Evolutionary conservation across 2,797 vertebrate species (phyloP).

Genomic region (Jordanella pulchra): DNA sequence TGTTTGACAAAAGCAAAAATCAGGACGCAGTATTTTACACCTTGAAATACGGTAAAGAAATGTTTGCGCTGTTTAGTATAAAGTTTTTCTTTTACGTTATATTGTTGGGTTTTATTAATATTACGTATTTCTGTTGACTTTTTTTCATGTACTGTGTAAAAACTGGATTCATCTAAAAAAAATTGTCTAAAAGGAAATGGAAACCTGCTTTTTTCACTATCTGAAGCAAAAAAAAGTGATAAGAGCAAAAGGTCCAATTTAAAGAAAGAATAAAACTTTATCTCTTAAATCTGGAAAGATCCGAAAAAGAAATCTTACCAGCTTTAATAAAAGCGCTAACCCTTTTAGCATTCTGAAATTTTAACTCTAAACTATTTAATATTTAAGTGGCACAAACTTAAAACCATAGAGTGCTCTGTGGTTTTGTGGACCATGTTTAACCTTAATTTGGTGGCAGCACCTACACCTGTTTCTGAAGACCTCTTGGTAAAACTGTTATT

Average conservation of each 20-base stretch:
- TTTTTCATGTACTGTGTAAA: neutral
- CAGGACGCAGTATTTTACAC: neutral
- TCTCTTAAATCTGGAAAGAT: neutral
- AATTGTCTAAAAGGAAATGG: neutral
- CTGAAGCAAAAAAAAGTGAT: neutral
- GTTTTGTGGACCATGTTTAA: neutral
- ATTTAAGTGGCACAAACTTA: neutral
- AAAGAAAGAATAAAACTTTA: neutral
- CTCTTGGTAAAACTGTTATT: too few relatives aligned
- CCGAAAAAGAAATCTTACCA: neutral
- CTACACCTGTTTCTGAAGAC: too few relatives aligned
- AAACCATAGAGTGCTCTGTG: constrained; percentile 8
- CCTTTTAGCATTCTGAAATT: neutral
- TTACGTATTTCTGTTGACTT: too few relatives aligned
- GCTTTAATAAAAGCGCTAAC: neutral
- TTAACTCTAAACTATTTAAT: neutral
- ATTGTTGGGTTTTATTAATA: neutral
- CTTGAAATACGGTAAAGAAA: too few relatives aligned
- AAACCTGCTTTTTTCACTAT: neutral
- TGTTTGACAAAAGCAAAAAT: neutral
- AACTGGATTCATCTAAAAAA: neutral
- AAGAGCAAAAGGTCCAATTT: neutral
- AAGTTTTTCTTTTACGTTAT: neutral
- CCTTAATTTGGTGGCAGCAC: constrained; percentile 3
- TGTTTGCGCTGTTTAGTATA: neutral